phyloP scores from a whole-genome alignment of 1,140 invertebrate species.

The Andrena cerasifolii region DNA sequence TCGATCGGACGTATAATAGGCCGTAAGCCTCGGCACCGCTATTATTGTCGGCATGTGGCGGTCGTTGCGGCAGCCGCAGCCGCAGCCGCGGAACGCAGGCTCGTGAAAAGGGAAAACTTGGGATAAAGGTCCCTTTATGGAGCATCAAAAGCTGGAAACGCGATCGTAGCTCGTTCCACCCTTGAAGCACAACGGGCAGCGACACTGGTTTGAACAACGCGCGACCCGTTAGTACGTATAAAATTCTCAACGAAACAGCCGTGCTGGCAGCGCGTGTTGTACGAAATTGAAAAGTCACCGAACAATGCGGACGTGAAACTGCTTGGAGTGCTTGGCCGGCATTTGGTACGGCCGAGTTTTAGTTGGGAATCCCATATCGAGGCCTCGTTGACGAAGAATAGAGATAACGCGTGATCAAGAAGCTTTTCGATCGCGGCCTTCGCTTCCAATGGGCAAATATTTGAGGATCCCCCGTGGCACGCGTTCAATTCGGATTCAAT shows the following conservation, averaged over 20 bases:
- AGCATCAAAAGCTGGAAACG: constrained; percentile 44
- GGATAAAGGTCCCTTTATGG: constrained; percentile 42
- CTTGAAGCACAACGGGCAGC: constrained; percentile 42
- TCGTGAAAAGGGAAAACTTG: constrained; percentile 48
- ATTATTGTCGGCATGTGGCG: constrained; percentile 36
- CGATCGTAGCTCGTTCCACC: constrained; percentile 28
- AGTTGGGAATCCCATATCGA: not conserved
- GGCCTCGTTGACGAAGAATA: too few relatives aligned
- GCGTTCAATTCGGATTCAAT: not conserved
- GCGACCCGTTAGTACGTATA: constrained; percentile 17
- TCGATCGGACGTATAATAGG: constrained; percentile 35
- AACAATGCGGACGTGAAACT: not conserved
- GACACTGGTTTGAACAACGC: constrained; percentile 29
- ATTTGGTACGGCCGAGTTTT: not conserved
- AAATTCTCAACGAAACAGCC: constrained; percentile 24
- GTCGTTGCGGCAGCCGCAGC: too few relatives aligned
- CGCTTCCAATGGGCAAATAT: constrained; percentile 15
- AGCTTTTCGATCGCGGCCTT: too few relatives aligned
- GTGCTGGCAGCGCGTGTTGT: not conserved
- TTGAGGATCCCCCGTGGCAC: not conserved
- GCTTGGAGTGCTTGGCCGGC: too few relatives aligned
- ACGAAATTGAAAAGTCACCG: not conserved
- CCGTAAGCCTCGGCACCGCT: constrained; percentile 24
- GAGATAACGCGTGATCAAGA: too few relatives aligned
- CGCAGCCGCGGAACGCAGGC: constrained; percentile 4